These are phyloP conservation scores for Columba janthina DNA, from an alignment of 2,113 vertebrate species.

Conservation along the genomic window DNA sequence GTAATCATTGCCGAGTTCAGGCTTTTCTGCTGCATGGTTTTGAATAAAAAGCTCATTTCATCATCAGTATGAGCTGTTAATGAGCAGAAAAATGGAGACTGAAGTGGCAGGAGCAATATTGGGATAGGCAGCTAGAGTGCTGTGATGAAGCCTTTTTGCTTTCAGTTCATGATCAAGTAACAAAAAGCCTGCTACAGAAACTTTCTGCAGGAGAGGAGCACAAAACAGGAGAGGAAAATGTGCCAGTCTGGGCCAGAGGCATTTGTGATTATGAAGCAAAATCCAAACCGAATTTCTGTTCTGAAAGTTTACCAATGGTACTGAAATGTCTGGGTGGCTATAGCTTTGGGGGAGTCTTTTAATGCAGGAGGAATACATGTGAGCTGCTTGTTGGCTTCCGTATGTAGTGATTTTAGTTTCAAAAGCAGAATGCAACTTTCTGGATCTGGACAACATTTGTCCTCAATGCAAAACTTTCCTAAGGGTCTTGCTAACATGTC, in stretches of 20 bases:
- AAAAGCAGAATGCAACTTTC: background rate
- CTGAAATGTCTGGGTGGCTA: accelerated
- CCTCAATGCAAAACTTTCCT: background rate
- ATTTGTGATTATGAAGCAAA: background rate
- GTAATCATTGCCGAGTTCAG: background rate
- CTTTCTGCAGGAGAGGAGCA: background rate
- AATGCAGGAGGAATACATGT: background rate
- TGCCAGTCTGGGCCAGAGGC: background rate
- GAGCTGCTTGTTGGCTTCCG: background rate
- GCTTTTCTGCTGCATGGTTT: background rate
- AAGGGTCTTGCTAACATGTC: background rate
- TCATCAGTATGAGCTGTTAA: background rate
- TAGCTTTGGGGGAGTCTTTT: background rate
- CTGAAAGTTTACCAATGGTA: background rate
- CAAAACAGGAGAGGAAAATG: accelerated
- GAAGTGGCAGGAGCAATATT: background rate
- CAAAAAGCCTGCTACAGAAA: background rate
- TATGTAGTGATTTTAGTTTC: background rate
- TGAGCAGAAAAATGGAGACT: background rate
- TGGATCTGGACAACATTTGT: background rate
- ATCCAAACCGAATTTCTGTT: background rate
- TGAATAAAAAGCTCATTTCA: background rate
- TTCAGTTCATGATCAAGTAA: background rate
- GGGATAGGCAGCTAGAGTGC: background rate
- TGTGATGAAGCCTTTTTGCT: background rate